These are phyloP conservation scores for Carettochelys insculpta DNA, from an alignment of 2,113 vertebrate genomes.

Conservation along the genomic window DNA sequence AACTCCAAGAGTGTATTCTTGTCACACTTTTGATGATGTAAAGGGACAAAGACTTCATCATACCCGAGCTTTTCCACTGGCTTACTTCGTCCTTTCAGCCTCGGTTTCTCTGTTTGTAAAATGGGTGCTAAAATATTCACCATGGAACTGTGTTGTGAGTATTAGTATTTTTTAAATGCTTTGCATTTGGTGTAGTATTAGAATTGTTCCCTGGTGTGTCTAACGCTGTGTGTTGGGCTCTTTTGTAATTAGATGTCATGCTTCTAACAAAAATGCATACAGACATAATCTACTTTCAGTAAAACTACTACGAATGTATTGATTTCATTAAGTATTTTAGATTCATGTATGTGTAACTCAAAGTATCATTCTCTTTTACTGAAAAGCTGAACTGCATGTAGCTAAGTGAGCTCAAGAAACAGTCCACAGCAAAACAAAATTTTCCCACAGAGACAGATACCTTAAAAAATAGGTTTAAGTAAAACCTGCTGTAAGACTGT, in stretches of 20 bases:
- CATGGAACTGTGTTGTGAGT: rapidly evolving
- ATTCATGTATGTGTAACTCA: not conserved
- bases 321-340: not conserved
- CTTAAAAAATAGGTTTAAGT: not conserved
- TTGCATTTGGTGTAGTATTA: not conserved
- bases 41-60: not conserved
- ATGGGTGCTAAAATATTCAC: not conserved
- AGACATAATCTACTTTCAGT: not conserved
- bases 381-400: not conserved
- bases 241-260: not conserved
- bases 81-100: not conserved
- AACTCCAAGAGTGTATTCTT: not conserved
- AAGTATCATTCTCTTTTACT: not conserved
- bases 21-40: not conserved
- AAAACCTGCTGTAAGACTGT: not conserved
- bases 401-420: not conserved
- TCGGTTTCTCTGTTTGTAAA: not conserved
- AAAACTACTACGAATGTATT: not conserved
- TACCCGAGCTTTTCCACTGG: not conserved
- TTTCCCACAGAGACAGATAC: not conserved
- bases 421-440: not conserved
- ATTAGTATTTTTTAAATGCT: not conserved
- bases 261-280: not conserved
- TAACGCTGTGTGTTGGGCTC: not conserved
- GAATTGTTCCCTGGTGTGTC: not conserved